Evolutionary conservation across 2,797 vertebrate genomes (phyloP).

Genomic region (Scolopax rusticola): DNA sequence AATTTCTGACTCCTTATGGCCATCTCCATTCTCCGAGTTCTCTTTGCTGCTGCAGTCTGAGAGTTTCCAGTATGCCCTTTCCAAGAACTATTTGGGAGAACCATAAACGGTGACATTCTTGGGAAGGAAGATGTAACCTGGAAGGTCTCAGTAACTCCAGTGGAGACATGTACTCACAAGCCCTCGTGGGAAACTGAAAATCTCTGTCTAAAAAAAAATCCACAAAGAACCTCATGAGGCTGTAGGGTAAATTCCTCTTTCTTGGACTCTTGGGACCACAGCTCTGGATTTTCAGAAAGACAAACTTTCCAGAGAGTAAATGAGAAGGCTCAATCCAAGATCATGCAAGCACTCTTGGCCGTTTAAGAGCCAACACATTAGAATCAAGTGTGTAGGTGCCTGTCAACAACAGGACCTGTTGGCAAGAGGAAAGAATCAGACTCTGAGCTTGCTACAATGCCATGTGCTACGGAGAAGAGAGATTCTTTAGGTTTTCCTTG

Average conservation of each 20-base stretch:
- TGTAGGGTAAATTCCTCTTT: not conserved
- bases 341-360: fast-evolving
- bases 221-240: not conserved
- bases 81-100: not conserved
- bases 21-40: not conserved
- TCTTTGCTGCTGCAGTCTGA: not conserved
- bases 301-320: not conserved
- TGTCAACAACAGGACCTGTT: not conserved
- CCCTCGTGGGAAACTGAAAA: not conserved
- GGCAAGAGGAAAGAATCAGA: not conserved
- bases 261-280: not conserved
- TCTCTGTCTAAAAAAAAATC: not conserved
- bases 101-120: not conserved
- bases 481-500: not conserved
- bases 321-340: not conserved
- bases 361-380: not conserved
- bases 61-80: not conserved
- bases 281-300: not conserved
- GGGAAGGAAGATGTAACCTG: not conserved
- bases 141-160: not conserved
- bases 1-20: not conserved
- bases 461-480: fast-evolving
- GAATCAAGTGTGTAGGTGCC: not conserved
- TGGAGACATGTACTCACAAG: fast-evolving
- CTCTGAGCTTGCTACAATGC: not conserved